Conservation (phyloP, 2,888 invertebrate species). For the Perizoma flavofasciatum region DNA sequence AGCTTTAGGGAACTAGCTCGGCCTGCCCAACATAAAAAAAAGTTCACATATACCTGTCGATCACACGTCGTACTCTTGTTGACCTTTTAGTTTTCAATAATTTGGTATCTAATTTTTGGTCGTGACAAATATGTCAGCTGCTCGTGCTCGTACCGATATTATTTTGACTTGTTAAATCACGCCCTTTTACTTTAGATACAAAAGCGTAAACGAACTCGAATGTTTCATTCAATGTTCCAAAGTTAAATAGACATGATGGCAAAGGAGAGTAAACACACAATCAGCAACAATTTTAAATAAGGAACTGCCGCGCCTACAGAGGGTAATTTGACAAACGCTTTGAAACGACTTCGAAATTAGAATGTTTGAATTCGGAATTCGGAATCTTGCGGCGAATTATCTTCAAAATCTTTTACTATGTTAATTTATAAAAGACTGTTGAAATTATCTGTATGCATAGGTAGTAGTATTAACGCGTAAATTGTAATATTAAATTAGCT, state of each 20-base stretch:
- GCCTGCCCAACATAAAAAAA: too few species aligned
- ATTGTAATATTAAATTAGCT: too few species aligned
- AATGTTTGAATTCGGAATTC: slow-evolving; percentile 40
- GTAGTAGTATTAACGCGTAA: too few species aligned
- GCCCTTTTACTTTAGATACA: slow-evolving; percentile 7
- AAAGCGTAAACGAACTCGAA: slow-evolving; percentile 21
- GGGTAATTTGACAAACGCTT: slow-evolving; percentile 44
- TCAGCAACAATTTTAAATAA: slow-evolving; percentile 78
- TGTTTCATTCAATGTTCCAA: slow-evolving; percentile 28
- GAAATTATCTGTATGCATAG: too few species aligned
- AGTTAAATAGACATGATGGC: slow-evolving; percentile 68
- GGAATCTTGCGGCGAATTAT: slow-evolving; percentile 36
- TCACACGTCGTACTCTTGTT: too few species aligned
- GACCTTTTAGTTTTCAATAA: too few species aligned
- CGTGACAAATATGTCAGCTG: too few species aligned
- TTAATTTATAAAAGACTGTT: slow-evolving; percentile 14
- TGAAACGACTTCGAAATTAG: slow-evolving; percentile 37
- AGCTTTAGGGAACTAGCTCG: too few species aligned
- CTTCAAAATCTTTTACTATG: slow-evolving; percentile 23
- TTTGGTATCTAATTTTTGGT: too few species aligned
- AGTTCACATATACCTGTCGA: too few species aligned
- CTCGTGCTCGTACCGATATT: too few species aligned
- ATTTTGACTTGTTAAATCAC: slow-evolving; percentile 1
- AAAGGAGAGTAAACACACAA: slow-evolving; percentile 80
- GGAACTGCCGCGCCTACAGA: slow-evolving; percentile 49